Base-by-base conservation (phyloP, 2,888 invertebrate genomes). In the Odontocolon sp. region DNA sequence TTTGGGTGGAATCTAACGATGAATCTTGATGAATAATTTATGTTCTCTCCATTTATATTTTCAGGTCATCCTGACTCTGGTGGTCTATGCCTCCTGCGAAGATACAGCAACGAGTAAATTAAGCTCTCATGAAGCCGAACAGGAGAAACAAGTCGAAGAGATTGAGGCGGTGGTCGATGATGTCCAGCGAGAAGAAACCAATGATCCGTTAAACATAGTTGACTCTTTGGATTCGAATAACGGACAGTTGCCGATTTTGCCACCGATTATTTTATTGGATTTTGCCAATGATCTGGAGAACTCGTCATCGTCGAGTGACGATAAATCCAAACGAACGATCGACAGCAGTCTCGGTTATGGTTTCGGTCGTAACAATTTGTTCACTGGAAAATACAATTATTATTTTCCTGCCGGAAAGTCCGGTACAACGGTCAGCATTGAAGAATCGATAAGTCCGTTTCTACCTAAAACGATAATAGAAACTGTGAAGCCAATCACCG, bases 311-410 rank as follows among this genome's bases (percentile, higher is more conserved):
- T 56, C 68, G 2, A 38, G 71, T n/a, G 90, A 90, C 2, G 89
- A 88, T 14, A 90, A 90, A 67, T 82, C 86, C 0, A 96, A 96
- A 85, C 91, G 96, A 80, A 96, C 95, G 0, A 94, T 95, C 9
- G 95, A 95, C 79, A 93, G 93, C 0, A 93, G 94, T 54, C 90
- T 96, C 8, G 96, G 96, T 70, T 95, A 94, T 86, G 95, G 94
- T 4, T 93, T 92, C 78, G 91, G 91, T 81, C 91, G 91, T 1
- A 93, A 93, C 80, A 90, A 90, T 79, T 36, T 90, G 0, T 84
- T 86, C 16, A 70, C 77, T 0, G 87, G 87, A 1, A 88, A 85
- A 52, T 86, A 87, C 57, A 89, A 89, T 28, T 90, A 88, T 16
- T 87, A 89, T 61, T 89, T 89, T 40, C 90, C 90, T 2, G 83